Evolutionary conservation across 2,113 vertebrate genomes (phyloP).

Genomic region (Myrmecophaga tridactyla): DNA sequence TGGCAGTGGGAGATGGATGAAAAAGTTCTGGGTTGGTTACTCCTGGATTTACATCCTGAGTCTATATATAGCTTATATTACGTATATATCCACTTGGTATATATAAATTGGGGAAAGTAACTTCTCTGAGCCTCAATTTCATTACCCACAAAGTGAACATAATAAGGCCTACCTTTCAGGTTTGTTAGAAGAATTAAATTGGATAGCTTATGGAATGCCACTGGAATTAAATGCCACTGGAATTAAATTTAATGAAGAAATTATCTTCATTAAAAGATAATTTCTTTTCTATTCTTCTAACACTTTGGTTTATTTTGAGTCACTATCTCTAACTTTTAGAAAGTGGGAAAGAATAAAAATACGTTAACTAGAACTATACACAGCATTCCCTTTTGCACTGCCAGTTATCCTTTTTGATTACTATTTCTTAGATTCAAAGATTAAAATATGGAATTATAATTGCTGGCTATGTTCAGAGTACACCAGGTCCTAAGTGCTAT

Average conservation of each 20-base stretch:
- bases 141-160: background rate
- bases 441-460: slow-evolving; percentile 38
- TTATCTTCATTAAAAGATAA: slow-evolving; percentile 26
- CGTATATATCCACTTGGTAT: background rate
- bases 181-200: slow-evolving; percentile 8
- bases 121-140: background rate
- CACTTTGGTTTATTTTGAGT: slow-evolving; percentile 29
- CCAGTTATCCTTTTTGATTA: slow-evolving; percentile 38
- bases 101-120: background rate
- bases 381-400: background rate
- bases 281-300: slow-evolving; percentile 29
- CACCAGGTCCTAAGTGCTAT: background rate
- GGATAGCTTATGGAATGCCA: background rate
- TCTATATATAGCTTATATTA: background rate
- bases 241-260: no score
- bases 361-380: background rate
- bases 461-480: slow-evolving; percentile 46
- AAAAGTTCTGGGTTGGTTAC: background rate
- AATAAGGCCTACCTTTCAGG: background rate
- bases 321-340: slow-evolving; percentile 26
- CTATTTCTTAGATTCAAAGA: background rate
- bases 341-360: slow-evolving; percentile 1
- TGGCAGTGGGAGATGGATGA: background rate
- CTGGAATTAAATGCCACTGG: background rate
- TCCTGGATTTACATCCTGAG: background rate